phyloP scores from a whole-genome alignment of 2,113 vertebrate species.

The Carassius auratus region DNA sequence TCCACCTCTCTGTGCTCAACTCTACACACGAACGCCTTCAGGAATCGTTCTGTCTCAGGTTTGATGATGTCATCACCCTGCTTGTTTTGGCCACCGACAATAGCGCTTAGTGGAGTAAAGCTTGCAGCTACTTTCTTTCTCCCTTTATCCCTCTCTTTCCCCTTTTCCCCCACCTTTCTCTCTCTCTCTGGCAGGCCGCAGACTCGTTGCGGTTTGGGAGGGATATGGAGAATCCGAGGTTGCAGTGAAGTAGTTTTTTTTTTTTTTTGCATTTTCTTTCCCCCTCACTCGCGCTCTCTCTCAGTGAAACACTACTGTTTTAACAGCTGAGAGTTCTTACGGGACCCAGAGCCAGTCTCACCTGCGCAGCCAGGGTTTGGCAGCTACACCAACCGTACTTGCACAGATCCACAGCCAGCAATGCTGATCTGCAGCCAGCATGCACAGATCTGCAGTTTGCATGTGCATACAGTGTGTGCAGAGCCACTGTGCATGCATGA shows the following conservation, averaged over 20 bases:
- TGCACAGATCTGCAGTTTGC: constrained; percentile 43
- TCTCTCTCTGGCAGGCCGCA: constrained; percentile 71
- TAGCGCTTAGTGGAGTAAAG: constrained; percentile 63
- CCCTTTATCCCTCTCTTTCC: constrained; percentile 46
- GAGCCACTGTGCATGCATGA: not conserved
- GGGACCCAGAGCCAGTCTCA: constrained; percentile 75
- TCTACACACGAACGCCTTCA: constrained; percentile 64
- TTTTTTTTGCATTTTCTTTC: constrained; percentile 61
- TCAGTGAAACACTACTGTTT: constrained; percentile 77
- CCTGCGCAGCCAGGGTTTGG: constrained; percentile 62
- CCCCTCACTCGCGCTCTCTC: constrained; percentile 59
- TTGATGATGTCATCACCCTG: constrained; percentile 78
- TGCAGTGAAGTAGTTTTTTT: constrained; percentile 64
- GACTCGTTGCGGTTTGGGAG: constrained; percentile 79
- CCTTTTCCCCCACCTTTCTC: constrained; percentile 56
- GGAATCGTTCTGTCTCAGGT: constrained; percentile 71
- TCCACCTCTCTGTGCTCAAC: constrained; percentile 41
- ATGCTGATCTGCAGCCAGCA: constrained; percentile 27
- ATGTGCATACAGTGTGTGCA: constrained; percentile 10
- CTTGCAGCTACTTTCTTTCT: constrained; percentile 67
- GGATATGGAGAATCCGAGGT: constrained; percentile 77
- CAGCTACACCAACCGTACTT: constrained; percentile 39
- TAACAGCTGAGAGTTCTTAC: constrained; percentile 83
- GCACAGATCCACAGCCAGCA: constrained; percentile 21
- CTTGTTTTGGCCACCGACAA: constrained; percentile 76